Evolutionary conservation across 2,797 vertebrate species (phyloP), one percentile per base, ranked within the genome.

Genomic region (Urocyon cinereoargenteus): DNA sequence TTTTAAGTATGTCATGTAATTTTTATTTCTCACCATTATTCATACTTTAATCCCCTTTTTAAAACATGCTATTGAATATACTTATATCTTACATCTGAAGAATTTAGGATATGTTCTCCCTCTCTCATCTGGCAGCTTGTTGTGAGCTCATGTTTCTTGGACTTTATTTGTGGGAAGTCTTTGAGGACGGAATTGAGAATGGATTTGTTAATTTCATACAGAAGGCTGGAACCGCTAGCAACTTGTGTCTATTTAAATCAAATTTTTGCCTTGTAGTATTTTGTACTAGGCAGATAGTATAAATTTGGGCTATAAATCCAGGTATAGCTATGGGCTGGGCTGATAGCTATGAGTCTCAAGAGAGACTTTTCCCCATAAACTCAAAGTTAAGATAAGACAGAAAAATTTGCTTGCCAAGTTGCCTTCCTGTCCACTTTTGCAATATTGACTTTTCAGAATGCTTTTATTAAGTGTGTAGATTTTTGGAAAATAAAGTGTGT

Each of bases 371-470:
- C 49, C 16, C 15, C 66, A n/a, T 70, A 83, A 83, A 73, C 12
- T n/a, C 24, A 78, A 26, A 92, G 53, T 10, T 86, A 85, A 93
- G n/a, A 49, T 10, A 77, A 87, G 34, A 68, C 0, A 55, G 75
- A 96, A 77, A 62, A 53, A 1, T 85, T 59, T 70, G 14, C 53
- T 86, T 72, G 26, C 28, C 34, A 90, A n/a, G 9, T 85, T 78
- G 34, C 55, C 53, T 88, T 77, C 55, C 40, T 62, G 4, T 73
- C 31, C 68, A 40, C 4, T 57, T 89, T 68, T 96, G n/a, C 22
- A 92, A 82, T 15, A 15, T 72, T 90, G 66, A 61, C 90, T 85
- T 96, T 93, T 59, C 59, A 77, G 86, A 72, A 88, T 70, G 28
- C 31, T 59, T 89, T 89, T 18, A 70, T 62, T 77, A 84, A 75